phyloP scores from a whole-genome alignment of 1,140 invertebrate genomes.

The Ectropis grisescens region DNA sequence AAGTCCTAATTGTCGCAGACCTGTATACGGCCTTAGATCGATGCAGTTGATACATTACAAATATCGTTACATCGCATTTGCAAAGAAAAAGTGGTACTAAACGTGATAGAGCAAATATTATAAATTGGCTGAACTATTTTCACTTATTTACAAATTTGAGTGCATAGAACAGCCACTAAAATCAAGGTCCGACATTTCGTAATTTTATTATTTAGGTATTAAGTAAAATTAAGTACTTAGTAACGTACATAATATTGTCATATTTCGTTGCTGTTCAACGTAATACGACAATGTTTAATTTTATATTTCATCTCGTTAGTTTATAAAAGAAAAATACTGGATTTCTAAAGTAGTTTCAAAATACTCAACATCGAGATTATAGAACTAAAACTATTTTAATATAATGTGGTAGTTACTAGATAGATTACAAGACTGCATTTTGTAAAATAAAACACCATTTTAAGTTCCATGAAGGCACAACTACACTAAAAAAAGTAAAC shows the following conservation, averaged over 20 bases:
- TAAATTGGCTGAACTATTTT: not conserved
- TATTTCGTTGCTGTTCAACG: conserved; percentile 18
- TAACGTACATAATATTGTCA: no score
- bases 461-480: no score
- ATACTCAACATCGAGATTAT: no score
- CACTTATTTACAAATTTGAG: not conserved
- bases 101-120: not conserved
- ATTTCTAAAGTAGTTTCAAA: no score
- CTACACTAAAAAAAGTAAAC: no score
- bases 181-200: not conserved
- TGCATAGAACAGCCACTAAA: not conserved
- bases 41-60: not conserved
- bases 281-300: conserved; percentile 22
- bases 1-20: conserved; percentile 6
- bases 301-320: not conserved
- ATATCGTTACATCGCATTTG: not conserved
- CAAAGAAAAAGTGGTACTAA: not conserved
- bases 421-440: no score
- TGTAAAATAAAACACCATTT: no score
- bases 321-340: not conserved
- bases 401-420: no score
- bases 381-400: no score
- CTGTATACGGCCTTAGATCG: not conserved
- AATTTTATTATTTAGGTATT: not conserved
- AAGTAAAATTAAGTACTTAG: no score